Base-by-base conservation (phyloP, 2,113 vertebrate genomes). In the Ptilonorhynchus violaceus region DNA sequence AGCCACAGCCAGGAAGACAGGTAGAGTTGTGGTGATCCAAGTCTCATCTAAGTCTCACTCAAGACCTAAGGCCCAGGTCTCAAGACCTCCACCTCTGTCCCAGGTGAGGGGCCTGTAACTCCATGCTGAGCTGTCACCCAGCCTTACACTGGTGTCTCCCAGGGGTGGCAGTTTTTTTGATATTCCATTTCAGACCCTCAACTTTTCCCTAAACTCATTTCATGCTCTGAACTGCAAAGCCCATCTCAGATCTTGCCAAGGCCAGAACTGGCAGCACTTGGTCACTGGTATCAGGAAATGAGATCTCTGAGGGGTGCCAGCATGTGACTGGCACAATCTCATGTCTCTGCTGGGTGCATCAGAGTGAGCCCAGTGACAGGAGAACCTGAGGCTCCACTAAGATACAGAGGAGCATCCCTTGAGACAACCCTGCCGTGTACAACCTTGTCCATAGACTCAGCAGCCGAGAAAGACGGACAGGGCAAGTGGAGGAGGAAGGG, bases 401-500 rank as follows among this genome's bases (percentile, higher is more conserved):
- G 35, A 50, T 3, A 18, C 2, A 5, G 31, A 21, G 66, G 28
- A 78, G 30, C 31, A 15, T 18, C n/a, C 70, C 60, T 56, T 14
- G 19, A 75, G 67, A 50, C 23, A 52, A 0, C 30, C 28, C 39
- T 0, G 0, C 33, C 41, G 6, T 4, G 25, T 21, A 28, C 53
- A 69, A 4, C 18, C 49, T 46, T 42, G 44, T 19, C 28, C 5
- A 2, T 2, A 25, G 31, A 25, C 25, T 33, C 52, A 25, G 66
- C 19, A 75, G 80, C 75, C 59, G 25, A 33, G 49, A 82, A 10
- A 62, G 42, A 31, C 10, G 47, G 47, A 16, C 10, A 4, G 50
- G 30, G 39, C 58, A 55, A 5, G 17, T 7, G 39, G 12, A 53
- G 59, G 24, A 63, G 31, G 15, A 3, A 39, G 66, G 30, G 44